These are phyloP conservation scores for Drosophila tsacasi DNA, from an alignment of 1,140 invertebrate genomes.

Conservation along the genomic window DNA sequence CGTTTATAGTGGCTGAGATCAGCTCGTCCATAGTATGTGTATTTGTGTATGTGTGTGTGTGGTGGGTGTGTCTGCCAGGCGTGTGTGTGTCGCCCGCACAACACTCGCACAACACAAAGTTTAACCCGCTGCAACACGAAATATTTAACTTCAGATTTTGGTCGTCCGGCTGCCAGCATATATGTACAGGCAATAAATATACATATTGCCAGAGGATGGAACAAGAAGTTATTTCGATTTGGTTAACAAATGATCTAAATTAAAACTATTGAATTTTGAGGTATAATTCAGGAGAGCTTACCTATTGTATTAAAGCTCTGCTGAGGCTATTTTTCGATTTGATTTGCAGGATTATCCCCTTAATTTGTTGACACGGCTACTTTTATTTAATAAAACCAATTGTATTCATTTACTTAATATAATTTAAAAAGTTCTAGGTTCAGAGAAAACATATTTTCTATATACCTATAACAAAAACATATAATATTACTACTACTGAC, in stretches of 20 bases:
- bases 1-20: constrained; percentile 15
- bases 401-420: too few relatives aligned
- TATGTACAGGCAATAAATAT: constrained; percentile 26
- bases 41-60: constrained; percentile 31
- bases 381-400: too few relatives aligned
- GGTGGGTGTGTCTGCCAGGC: constrained; percentile 4
- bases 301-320: too few relatives aligned
- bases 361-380: too few relatives aligned
- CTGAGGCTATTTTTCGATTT: too few relatives aligned
- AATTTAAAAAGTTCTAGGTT: too few relatives aligned
- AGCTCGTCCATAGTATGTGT: constrained; percentile 34
- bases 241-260: not conserved
- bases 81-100: constrained; percentile 53
- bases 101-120: constrained; percentile 55
- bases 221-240: not conserved
- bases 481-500: too few relatives aligned
- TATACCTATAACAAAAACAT: too few relatives aligned
- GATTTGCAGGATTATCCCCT: too few relatives aligned
- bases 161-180: constrained; percentile 45
- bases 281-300: too few relatives aligned
- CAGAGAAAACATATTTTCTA: too few relatives aligned
- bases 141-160: constrained; percentile 81
- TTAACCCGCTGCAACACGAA: constrained; percentile 61
- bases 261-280: not conserved
- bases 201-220: not conserved